Evolutionary conservation across 2,888 invertebrate genomes (phyloP).

Genomic region (Atethmia centrago): DNA sequence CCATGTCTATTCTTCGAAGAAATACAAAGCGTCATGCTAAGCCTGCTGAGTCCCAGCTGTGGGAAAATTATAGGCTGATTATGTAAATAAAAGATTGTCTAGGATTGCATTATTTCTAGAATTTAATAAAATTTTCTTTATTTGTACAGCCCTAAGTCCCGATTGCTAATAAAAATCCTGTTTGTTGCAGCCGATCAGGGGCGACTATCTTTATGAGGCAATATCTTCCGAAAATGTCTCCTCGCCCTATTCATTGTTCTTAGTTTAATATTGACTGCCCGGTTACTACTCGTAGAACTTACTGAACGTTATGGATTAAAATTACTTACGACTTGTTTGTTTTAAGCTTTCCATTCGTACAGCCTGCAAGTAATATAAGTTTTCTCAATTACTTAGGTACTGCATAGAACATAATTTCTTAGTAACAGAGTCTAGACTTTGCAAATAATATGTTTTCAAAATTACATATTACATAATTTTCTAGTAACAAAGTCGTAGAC

Average conservation of each 20-base stretch:
- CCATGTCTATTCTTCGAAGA: too few relatives aligned
- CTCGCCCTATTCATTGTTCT: slow-evolving; percentile 29
- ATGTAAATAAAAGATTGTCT: too few relatives aligned
- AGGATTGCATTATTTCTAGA: too few relatives aligned
- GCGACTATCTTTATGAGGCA: slow-evolving; percentile 47
- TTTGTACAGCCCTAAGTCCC: slow-evolving; percentile 34
- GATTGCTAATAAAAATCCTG: slow-evolving; percentile 47
- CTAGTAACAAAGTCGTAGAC: background rate
- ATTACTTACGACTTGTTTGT: slow-evolving; percentile 13
- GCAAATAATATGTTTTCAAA: background rate
- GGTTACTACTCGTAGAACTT: background rate
- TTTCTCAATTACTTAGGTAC: background rate
- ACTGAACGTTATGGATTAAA: background rate
- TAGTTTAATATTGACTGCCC: slow-evolving; percentile 24
- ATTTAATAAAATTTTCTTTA: background rate
- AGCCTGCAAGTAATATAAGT: background rate
- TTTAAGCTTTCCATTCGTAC: background rate
- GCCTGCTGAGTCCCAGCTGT: too few relatives aligned
- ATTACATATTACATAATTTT: background rate
- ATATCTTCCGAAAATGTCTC: slow-evolving; percentile 45
- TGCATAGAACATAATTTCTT: background rate
- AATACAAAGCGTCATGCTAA: too few relatives aligned
- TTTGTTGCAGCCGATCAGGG: slow-evolving; percentile 53
- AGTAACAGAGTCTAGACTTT: background rate
- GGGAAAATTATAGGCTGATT: too few relatives aligned